Percentiles rank a stretch among this genome's conserved stretches.
phyloP scores from a whole-genome alignment of 2,888 invertebrate genomes.

The Amorpha juglandis region DNA sequence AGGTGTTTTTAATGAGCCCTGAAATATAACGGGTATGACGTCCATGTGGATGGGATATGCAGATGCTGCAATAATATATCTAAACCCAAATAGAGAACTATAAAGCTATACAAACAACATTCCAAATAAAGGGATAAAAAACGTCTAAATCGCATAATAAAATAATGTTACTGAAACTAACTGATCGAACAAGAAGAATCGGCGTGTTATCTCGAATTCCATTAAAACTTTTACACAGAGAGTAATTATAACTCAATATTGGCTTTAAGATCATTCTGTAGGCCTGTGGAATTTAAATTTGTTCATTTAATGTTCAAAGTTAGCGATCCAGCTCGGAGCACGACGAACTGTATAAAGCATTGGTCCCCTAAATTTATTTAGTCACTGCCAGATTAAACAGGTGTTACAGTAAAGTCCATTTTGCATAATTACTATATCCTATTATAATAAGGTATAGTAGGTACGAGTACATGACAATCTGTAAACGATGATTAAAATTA shows the following conservation, averaged over 20 bases:
- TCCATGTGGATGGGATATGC: not conserved
- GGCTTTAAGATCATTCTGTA: conserved; percentile 47
- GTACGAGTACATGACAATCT: too few species aligned
- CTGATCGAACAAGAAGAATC: conserved; percentile 39
- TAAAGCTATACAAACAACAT: not conserved
- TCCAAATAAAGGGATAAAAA: too few species aligned
- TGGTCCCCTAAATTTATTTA: not conserved
- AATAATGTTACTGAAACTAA: conserved; percentile 13
- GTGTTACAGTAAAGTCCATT: not conserved
- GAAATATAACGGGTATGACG: too few species aligned
- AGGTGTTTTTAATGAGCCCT: too few species aligned
- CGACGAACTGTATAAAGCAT: not conserved
- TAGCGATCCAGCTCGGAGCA: not conserved
- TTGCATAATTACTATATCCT: too few species aligned
- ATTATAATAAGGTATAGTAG: too few species aligned
- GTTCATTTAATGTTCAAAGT: conserved; percentile 42
- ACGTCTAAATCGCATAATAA: conserved; percentile 5
- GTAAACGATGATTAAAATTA: too few species aligned
- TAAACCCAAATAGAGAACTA: not conserved
- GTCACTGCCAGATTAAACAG: not conserved
- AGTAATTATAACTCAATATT: conserved; percentile 74
- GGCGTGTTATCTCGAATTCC: conserved; percentile 63
- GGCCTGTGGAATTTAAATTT: conserved; percentile 47
- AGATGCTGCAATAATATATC: not conserved
- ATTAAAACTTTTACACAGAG: conserved; percentile 67